These are phyloP conservation scores for Poecilia gillii DNA, from an alignment of 2,797 vertebrate genomes.

Conservation along the genomic window DNA sequence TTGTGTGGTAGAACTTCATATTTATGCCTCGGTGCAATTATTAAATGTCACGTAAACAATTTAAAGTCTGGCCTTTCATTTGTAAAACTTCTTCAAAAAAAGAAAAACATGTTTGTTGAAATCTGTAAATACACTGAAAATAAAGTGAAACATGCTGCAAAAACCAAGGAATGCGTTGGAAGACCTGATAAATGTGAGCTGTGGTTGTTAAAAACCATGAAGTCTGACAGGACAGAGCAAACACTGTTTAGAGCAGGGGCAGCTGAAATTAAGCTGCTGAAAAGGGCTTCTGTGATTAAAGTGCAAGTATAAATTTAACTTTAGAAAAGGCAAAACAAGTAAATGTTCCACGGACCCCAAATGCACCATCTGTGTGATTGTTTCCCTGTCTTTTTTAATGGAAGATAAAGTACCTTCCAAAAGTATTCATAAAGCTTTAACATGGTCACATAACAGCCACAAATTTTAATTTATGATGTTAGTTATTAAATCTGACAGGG, in stretches of 20 bases:
- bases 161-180: slow-evolving; percentile 10
- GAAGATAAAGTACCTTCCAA: not conserved
- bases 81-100: slow-evolving; percentile 1
- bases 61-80: slow-evolving; percentile 23
- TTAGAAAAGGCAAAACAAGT: slow-evolving; percentile 50
- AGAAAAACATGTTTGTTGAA: not conserved
- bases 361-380: slow-evolving; percentile 19
- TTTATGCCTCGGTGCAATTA: slow-evolving; percentile 18
- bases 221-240: slow-evolving; percentile 54
- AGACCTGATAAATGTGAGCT: slow-evolving; percentile 37
- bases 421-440: not conserved
- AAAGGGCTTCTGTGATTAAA: slow-evolving; percentile 72
- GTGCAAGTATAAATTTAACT: slow-evolving; percentile 48
- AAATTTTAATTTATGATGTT: not conserved
- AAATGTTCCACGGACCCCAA: not conserved
- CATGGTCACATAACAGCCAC: not conserved
- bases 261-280: slow-evolving; percentile 57
- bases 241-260: slow-evolving; percentile 63
- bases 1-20: slow-evolving; percentile 9
- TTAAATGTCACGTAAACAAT: slow-evolving; percentile 45
- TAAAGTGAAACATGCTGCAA: slow-evolving; percentile 13
- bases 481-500: not conserved
- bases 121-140: not conserved
- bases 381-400: slow-evolving; percentile 5
- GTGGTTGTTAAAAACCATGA: slow-evolving; percentile 50